Evolutionary conservation across 2,888 invertebrate genomes (phyloP).

Genomic region (Drosophila eohydei): DNA sequence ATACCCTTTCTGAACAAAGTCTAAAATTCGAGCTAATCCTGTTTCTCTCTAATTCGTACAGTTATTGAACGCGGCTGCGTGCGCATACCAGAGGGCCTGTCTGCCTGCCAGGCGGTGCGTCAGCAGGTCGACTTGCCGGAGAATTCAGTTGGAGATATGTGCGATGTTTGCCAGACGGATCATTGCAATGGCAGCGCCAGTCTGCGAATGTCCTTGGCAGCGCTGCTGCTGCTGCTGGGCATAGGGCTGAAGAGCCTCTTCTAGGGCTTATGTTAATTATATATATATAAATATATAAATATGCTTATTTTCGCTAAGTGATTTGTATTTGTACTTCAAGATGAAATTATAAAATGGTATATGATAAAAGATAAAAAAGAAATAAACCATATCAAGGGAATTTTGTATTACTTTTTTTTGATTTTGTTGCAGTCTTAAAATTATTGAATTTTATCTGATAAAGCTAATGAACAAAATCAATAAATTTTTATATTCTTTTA

Average conservation of each 20-base stretch:
- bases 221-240: slow-evolving; percentile 56
- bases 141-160: slow-evolving; percentile 37
- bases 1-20: background rate
- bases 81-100: slow-evolving; percentile 36
- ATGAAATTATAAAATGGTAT: slow-evolving; percentile 6
- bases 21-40: background rate
- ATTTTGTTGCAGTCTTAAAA: background rate
- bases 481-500: background rate
- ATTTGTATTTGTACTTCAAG: slow-evolving; percentile 37
- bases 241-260: slow-evolving; percentile 44
- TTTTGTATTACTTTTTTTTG: background rate
- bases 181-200: slow-evolving; percentile 72
- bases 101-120: slow-evolving; percentile 56
- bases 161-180: slow-evolving; percentile 61
- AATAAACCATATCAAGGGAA: background rate
- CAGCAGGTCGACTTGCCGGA: background rate
- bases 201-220: slow-evolving; percentile 53
- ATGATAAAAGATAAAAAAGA: slow-evolving; percentile 1
- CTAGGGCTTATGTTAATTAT: slow-evolving; percentile 33
- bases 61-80: slow-evolving; percentile 70
- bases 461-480: background rate
- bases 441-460: background rate
- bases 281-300: slow-evolving; percentile 43
- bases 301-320: slow-evolving; percentile 26
- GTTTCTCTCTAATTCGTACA: slow-evolving; percentile 8